Base-by-base conservation (phyloP, 2,113 vertebrate genomes). In the Rhizomys pruinosus region DNA sequence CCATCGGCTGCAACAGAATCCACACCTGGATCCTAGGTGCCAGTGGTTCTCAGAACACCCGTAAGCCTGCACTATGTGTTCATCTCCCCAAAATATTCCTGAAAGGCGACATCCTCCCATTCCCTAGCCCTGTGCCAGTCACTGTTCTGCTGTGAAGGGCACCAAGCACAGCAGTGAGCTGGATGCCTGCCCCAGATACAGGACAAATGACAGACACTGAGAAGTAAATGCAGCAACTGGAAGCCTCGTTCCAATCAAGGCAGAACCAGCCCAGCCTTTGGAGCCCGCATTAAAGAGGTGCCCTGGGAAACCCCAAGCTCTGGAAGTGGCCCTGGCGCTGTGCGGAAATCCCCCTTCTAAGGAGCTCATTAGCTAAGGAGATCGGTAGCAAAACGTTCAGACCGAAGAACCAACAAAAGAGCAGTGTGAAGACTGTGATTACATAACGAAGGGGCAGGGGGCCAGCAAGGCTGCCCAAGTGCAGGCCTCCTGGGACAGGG, bases 301-400 rank as follows among this genome's bases (percentile, higher is more conserved):
- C 63, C 39, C 93, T 69, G 72, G 80, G 61, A 69, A 93, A 47
- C 27, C 10, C 37, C 3, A 37, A 0, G 0, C 25, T 72, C 79
- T 44, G 59, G 79, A 61, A 82, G 0, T 47, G 37, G 32, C 47
- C 34, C 73, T 5, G 2, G 39, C 68, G 76, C 47, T 29, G 57
- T 15, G 29, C 23, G 5, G 71, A 80, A n/a, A 8, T 34, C 47
- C 39, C 66, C 71, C 73, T 79, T 39, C 6, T 39, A 81, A 85
- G 59, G 55, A 76, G 44, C 88, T 93, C 63, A 27, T 94, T 90
- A 89, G 87, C 91, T 77, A 71, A 81, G 84, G 82, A 66, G 87
- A 80, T 42, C 5, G 55, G 90, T 2, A 91, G 87, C 44, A 63
- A 61, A 72, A 68, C 69, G 69, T 37, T 55, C 84, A 81, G 47